Conservation (phyloP, 2,113 vertebrate species). For the Saccopteryx leptura region DNA sequence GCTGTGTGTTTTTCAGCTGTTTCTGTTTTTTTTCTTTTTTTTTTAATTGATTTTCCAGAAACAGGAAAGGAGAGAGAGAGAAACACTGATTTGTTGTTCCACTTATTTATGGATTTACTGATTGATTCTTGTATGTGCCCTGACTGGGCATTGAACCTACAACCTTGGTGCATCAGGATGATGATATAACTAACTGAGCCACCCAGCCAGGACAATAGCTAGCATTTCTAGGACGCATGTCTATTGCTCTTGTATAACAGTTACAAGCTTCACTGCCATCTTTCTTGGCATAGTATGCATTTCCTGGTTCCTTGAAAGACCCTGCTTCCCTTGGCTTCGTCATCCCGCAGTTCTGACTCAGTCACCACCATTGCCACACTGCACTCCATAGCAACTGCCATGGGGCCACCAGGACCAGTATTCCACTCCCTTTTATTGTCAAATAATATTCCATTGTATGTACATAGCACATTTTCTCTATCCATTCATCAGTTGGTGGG, state of each 20-base stretch:
- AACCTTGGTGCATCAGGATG: too few relatives aligned
- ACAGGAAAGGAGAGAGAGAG: neutral
- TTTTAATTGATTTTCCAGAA: conserved; percentile 82
- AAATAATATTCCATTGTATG: neutral
- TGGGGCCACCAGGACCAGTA: neutral
- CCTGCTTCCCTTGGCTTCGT: conserved; percentile 91
- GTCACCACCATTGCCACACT: neutral
- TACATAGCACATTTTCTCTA: neutral
- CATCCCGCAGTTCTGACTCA: neutral
- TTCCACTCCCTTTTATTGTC: neutral
- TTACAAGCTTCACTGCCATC: conserved; percentile 94
- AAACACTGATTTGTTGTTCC: neutral
- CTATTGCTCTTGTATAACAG: conserved; percentile 96
- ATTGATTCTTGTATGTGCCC: neutral
- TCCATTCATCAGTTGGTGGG: neutral
- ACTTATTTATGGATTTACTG: too few relatives aligned
- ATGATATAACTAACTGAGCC: too few relatives aligned
- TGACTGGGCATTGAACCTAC: neutral
- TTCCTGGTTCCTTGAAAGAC: conserved; percentile 94
- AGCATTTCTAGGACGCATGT: conserved; percentile 94
- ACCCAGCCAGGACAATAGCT: conserved; percentile 90
- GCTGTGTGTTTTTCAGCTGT: conserved; percentile 95
- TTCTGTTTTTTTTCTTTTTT: conserved; percentile 99
- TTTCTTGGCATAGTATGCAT: conserved; percentile 93
- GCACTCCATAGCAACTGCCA: fast-evolving